Evolutionary conservation across 2,888 invertebrate genomes (phyloP).

Genomic region (Myopa tessellatipennis): DNA sequence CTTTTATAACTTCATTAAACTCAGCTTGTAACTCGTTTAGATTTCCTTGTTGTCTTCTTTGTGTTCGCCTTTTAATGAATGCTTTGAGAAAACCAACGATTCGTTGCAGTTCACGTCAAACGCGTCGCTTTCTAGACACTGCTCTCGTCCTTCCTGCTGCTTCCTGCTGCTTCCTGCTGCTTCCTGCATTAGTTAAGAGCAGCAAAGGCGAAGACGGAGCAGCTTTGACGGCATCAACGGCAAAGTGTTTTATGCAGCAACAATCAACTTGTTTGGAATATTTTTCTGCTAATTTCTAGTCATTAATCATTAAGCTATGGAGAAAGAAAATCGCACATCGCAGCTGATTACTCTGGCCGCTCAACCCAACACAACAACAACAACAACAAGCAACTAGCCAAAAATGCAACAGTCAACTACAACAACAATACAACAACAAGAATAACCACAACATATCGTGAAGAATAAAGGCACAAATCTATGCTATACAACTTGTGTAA

Average conservation of each 20-base stretch:
- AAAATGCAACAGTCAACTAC: neutral
- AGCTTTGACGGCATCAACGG: neutral
- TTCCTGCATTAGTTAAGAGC: neutral
- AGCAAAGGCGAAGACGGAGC: neutral
- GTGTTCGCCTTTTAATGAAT: no score
- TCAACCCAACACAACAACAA: constrained; percentile 1
- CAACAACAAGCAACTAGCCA: neutral
- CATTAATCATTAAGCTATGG: constrained; percentile 30
- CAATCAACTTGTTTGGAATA: constrained; percentile 9
- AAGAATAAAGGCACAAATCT: neutral
- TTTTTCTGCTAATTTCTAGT: constrained; percentile 47
- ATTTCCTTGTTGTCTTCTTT: no score
- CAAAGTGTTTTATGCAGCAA: neutral
- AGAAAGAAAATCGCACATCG: neutral
- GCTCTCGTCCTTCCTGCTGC: neutral
- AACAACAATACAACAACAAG: neutral
- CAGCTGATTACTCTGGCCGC: neutral
- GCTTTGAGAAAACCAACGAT: neutral
- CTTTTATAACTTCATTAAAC: no score
- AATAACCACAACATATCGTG: neutral
- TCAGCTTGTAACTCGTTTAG: no score
- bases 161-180: neutral
- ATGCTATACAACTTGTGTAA: constrained; percentile 6
- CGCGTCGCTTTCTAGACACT: neutral
- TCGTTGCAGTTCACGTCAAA: neutral